Percentiles rank a stretch among this genome's conserved stretches.
Evolutionary conservation across 2,888 invertebrate genomes (phyloP).

Genomic region (Caenorhabditis macrosperma): DNA sequence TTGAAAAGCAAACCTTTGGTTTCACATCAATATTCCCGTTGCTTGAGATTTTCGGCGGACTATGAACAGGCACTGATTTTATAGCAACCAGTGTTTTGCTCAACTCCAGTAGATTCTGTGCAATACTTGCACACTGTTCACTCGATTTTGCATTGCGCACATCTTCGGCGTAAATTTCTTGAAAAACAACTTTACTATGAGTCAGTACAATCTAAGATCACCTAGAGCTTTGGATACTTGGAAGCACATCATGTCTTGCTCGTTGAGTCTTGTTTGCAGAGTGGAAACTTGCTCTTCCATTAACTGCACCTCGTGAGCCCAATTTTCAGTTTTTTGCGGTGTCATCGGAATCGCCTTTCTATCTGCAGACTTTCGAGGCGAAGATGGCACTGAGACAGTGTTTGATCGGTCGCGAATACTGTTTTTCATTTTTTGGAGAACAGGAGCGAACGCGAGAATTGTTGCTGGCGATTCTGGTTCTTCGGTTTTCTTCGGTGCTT

Average conservation of each 20-base stretch:
- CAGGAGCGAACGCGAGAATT: constrained; percentile 30
- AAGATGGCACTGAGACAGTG: constrained; percentile 36
- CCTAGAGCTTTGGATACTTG: constrained; percentile 50
- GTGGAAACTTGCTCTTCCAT: constrained; percentile 79
- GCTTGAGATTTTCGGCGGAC: background rate
- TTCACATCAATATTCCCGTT: background rate
- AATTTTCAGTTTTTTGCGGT: constrained; percentile 11
- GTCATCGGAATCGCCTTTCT: background rate
- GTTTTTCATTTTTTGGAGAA: constrained; percentile 46
- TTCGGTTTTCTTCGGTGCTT: background rate
- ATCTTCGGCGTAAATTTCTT: constrained; percentile 44
- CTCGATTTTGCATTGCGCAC: constrained; percentile 30
- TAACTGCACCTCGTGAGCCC: constrained; percentile 76
- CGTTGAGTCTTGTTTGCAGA: constrained; percentile 80
- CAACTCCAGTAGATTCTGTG: constrained; percentile 25
- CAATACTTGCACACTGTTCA: constrained; percentile 27
- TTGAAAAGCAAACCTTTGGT: background rate
- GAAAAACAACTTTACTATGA: background rate
- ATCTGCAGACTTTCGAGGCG: constrained; percentile 29
- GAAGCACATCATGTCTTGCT: constrained; percentile 70
- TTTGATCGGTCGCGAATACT: constrained; percentile 51
- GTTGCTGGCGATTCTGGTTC: constrained; percentile 38
- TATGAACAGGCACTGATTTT: constrained; percentile 5
- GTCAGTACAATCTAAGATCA: no score
- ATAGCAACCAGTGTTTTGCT: constrained; percentile 34